Conservation (phyloP, 1,140 invertebrate species). For the Battus philenor region DNA sequence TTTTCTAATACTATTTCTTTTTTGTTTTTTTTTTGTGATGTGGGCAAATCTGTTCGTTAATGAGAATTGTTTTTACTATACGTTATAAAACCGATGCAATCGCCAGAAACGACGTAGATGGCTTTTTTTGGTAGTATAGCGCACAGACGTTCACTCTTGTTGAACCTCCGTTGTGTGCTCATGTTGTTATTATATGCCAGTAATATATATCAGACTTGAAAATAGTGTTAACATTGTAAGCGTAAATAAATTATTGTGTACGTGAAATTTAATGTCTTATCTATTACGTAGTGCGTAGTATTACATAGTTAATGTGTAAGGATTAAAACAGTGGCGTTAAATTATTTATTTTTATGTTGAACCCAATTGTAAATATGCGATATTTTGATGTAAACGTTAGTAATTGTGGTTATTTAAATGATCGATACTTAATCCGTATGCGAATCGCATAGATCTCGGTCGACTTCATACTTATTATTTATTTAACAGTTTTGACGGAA, state of each 20-base stretch:
- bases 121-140: slow-evolving; percentile 20
- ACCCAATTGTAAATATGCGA: slow-evolving; percentile 67
- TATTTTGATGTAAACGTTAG: slow-evolving; percentile 65
- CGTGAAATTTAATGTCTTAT: slow-evolving; percentile 51
- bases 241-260: slow-evolving; percentile 67
- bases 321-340: slow-evolving; percentile 65
- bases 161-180: slow-evolving; percentile 27
- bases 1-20: slow-evolving; percentile 63
- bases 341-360: slow-evolving; percentile 76
- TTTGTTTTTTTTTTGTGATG: slow-evolving; percentile 46
- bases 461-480: slow-evolving; percentile 36
- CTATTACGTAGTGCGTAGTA: slow-evolving; percentile 61
- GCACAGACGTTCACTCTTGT: not conserved
- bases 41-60: slow-evolving; percentile 20
- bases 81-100: slow-evolving; percentile 4
- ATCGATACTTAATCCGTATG: slow-evolving; percentile 54
- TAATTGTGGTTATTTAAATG: slow-evolving; percentile 64
- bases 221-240: slow-evolving; percentile 51
- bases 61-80: slow-evolving; percentile 20
- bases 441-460: slow-evolving; percentile 54
- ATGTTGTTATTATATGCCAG: slow-evolving; percentile 59
- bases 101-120: not conserved
- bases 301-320: slow-evolving; percentile 65
- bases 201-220: slow-evolving; percentile 54
- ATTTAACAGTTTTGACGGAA: slow-evolving; percentile 23